Evolutionary conservation across 2,113 vertebrate genomes (phyloP).

Genomic region (Dryoscopus gambensis): DNA sequence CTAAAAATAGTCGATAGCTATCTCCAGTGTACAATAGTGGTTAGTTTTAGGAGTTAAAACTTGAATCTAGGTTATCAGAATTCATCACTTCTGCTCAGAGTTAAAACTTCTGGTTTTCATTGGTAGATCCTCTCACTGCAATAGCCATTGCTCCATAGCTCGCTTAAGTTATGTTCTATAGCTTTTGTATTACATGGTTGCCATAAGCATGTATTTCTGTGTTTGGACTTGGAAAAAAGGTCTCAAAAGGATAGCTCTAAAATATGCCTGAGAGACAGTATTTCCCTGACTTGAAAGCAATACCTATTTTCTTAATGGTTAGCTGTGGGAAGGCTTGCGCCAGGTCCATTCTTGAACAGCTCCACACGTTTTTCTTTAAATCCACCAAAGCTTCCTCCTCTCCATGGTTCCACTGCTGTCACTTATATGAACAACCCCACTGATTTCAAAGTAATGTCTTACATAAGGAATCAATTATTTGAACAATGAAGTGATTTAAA

Average conservation of each 20-base stretch:
- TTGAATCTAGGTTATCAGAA: neutral
- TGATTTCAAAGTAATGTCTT: neutral
- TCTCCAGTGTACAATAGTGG: neutral
- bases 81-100: neutral
- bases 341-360: neutral
- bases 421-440: neutral
- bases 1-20: neutral
- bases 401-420: neutral
- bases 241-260: neutral
- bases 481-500: neutral
- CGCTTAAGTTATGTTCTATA: neutral
- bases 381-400: neutral
- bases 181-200: neutral
- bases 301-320: neutral
- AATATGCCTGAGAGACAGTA: neutral
- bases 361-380: neutral
- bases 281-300: neutral
- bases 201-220: neutral
- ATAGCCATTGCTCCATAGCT: neutral
- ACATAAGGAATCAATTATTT: neutral
- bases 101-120: neutral
- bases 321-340: neutral
- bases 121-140: neutral
- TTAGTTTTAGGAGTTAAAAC: neutral
- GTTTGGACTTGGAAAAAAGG: neutral